Evolutionary conservation across 2,797 vertebrate species (phyloP).

Genomic region (Pseudomugil tenellus): DNA sequence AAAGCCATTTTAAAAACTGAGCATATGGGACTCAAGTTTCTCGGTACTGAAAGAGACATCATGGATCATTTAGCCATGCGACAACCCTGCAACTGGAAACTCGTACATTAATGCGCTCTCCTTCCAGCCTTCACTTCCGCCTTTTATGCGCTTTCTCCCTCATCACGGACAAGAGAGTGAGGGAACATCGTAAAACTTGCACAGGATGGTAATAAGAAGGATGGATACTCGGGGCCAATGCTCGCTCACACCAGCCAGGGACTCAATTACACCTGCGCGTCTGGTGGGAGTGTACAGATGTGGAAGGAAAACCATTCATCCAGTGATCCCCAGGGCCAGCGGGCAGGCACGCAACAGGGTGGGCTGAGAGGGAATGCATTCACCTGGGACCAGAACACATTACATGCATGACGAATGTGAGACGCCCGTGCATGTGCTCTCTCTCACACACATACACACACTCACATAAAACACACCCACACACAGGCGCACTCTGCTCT

Average conservation of each 20-base stretch:
- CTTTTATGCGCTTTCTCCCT: slow-evolving; percentile 60
- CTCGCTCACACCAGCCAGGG: slow-evolving; percentile 67
- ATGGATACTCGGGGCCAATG: slow-evolving; percentile 66
- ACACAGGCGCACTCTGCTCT: slow-evolving; percentile 31
- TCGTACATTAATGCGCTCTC: slow-evolving; percentile 37
- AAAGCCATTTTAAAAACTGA: slow-evolving; percentile 56
- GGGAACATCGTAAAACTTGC: slow-evolving; percentile 51
- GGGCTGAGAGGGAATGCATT: slow-evolving; percentile 59
- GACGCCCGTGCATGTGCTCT: slow-evolving; percentile 40
- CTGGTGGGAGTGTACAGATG: slow-evolving; percentile 77
- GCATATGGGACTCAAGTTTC: slow-evolving; percentile 66
- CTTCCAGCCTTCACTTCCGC: slow-evolving; percentile 26
- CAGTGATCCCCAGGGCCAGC: slow-evolving; percentile 69
- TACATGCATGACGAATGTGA: slow-evolving; percentile 79
- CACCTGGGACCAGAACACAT: slow-evolving; percentile 76
- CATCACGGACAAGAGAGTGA: slow-evolving; percentile 39
- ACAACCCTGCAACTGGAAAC: slow-evolving; percentile 70
- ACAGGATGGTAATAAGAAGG: slow-evolving; percentile 70
- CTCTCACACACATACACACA: slow-evolving; percentile 4
- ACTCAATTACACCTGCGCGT: slow-evolving; percentile 80
- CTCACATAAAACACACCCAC: slow-evolving; percentile 12
- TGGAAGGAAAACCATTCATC: slow-evolving; percentile 77
- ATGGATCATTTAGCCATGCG: slow-evolving; percentile 73
- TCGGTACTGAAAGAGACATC: slow-evolving; percentile 22
- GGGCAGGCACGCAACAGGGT: slow-evolving; percentile 60